Conservation (phyloP, 2,797 vertebrate species). For the Artibeus lituratus region DNA sequence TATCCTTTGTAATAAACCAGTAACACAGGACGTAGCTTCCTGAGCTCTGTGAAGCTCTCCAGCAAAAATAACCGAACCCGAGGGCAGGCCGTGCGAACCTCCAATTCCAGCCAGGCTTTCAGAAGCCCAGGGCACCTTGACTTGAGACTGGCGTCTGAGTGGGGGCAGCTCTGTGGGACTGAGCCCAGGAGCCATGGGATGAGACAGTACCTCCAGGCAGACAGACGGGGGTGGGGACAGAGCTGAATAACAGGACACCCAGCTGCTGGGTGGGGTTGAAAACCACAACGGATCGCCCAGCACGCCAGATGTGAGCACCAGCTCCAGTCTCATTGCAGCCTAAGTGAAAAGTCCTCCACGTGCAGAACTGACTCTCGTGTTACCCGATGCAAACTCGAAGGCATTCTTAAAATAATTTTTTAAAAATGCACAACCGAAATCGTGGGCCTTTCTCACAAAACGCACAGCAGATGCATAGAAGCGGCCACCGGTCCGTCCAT, state of each 20-base stretch:
- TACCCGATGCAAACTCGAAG: not conserved
- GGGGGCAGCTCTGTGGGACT: not conserved
- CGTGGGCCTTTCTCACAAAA: not conserved
- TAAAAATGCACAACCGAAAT: accelerated
- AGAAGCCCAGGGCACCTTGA: not conserved
- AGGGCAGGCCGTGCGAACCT: not conserved
- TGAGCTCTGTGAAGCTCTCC: not conserved
- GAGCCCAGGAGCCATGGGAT: not conserved
- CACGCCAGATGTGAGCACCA: not conserved
- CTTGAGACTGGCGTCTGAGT: accelerated
- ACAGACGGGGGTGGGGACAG: not conserved
- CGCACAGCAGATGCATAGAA: not conserved
- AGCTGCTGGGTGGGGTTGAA: not conserved
- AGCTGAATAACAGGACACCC: not conserved
- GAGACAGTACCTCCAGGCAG: not conserved
- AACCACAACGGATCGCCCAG: not conserved
- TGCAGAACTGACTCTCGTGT: not conserved
- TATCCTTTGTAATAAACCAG: not conserved
- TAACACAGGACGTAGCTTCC: not conserved
- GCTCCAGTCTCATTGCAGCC: not conserved
- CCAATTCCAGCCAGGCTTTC: not conserved
- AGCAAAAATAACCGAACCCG: not conserved
- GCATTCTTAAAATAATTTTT: not conserved
- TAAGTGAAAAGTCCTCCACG: accelerated
- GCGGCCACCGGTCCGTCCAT: not conserved